Conservation (phyloP, 2,888 invertebrate species). For the Metellina segmentata region DNA sequence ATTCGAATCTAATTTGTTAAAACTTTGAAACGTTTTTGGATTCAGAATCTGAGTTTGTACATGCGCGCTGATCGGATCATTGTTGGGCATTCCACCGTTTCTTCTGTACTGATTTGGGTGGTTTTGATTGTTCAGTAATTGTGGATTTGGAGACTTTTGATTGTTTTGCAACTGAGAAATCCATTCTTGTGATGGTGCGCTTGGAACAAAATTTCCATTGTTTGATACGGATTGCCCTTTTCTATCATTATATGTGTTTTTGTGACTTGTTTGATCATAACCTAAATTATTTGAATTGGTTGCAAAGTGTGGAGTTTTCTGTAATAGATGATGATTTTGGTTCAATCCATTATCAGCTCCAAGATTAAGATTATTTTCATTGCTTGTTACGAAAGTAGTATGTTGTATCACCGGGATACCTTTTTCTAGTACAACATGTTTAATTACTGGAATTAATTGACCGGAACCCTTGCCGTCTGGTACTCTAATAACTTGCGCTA, state of each 20-base stretch:
- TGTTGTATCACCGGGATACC: neutral
- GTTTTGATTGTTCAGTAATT: slow-evolving; percentile 10
- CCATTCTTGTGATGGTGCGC: neutral
- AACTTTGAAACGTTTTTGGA: neutral
- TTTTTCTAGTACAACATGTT: slow-evolving; percentile 44
- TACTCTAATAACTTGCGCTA: neutral
- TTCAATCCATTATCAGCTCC: neutral
- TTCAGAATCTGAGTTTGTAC: neutral
- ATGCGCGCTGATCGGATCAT: neutral
- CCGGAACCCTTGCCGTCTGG: slow-evolving; percentile 19
- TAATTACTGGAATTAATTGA: slow-evolving; percentile 44
- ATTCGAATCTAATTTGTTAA: neutral
- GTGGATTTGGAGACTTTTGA: neutral
- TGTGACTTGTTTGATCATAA: neutral
- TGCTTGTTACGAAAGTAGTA: neutral
- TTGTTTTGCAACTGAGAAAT: neutral
- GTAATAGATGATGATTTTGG: slow-evolving; percentile 10
- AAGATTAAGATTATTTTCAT: slow-evolving; percentile 4
- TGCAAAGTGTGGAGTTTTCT: neutral
- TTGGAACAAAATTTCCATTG: neutral
- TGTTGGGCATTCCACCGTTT: neutral
- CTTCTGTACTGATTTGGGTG: slow-evolving; percentile 7
- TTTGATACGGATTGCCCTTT: neutral
- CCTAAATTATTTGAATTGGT: neutral
- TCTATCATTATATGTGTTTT: neutral